These are phyloP conservation scores for Sclerodermus sp. DNA, from an alignment of 2,888 invertebrate genomes.

Conservation along the genomic window DNA sequence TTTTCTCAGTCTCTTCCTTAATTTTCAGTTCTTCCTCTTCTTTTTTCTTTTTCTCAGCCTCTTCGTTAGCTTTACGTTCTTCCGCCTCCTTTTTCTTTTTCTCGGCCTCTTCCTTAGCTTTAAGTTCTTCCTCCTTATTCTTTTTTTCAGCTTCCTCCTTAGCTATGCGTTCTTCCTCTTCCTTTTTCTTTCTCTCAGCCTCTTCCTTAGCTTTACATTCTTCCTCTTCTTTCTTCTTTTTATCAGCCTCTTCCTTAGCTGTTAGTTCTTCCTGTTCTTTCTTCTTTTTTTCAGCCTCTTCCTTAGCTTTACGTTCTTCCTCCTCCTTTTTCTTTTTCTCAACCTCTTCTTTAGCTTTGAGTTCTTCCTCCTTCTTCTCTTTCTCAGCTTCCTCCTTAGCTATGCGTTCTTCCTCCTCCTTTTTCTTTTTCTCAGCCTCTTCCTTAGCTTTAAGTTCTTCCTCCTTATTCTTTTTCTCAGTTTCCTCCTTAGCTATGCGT, in stretches of 20 bases:
- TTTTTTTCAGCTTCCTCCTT: constrained; percentile 12
- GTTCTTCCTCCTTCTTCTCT: constrained; percentile 25
- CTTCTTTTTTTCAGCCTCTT: constrained; percentile 21
- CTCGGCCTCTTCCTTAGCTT: constrained; percentile 21
- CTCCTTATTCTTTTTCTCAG: constrained; percentile 18
- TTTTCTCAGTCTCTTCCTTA: constrained; percentile 12
- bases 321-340: constrained; percentile 23
- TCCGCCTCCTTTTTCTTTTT: constrained; percentile 20
- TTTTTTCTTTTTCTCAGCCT: constrained; percentile 16
- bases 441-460: constrained; percentile 11
- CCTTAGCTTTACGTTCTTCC: constrained; percentile 25
- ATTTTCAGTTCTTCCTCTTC: constrained; percentile 16
- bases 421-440: constrained; percentile 10
- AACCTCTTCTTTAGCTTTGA: constrained; percentile 19
- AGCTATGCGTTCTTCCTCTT: constrained; percentile 20
- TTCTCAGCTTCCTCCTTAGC: constrained; percentile 18
- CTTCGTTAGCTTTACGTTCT: constrained; percentile 11
- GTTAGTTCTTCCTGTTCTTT: constrained; percentile 15
- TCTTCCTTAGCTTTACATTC: constrained; percentile 23
- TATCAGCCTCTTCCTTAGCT: constrained; percentile 14
- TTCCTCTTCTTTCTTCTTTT: constrained; percentile 21
- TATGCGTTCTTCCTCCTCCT: constrained; percentile 15
- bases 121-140: constrained; percentile 20
- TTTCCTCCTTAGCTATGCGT: constrained; percentile 44
- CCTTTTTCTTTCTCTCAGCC: constrained; percentile 18